Conservation (phyloP, 2,113 vertebrate genomes). For the Pleuronectes platessa region DNA sequence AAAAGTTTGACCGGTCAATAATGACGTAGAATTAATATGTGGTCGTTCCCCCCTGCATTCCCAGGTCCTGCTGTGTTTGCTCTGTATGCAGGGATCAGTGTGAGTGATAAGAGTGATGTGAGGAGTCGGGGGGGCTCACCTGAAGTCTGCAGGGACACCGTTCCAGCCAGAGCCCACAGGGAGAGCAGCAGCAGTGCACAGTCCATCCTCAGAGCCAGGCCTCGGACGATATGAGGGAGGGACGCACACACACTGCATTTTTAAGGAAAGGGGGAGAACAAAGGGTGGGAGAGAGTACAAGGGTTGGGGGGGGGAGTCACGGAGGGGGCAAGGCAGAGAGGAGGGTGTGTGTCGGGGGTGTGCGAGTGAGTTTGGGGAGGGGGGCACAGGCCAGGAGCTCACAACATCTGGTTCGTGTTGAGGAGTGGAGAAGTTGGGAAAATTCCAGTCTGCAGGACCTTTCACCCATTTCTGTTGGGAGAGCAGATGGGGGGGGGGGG, state of each 20-base stretch:
- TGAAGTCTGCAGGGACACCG: constrained; percentile 63
- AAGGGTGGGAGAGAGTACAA: constrained; percentile 33
- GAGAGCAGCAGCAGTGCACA: constrained; percentile 73
- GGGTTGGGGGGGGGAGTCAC: constrained; percentile 24
- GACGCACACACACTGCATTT: constrained; percentile 55
- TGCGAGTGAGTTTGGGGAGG: not conserved
- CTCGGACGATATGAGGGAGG: constrained; percentile 70
- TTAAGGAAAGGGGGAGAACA: constrained; percentile 46
- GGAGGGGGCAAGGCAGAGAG: constrained; percentile 20
- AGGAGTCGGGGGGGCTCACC: constrained; percentile 64
- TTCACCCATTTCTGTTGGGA: constrained; percentile 82
- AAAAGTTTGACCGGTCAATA: constrained; percentile 1
- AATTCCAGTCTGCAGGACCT: constrained; percentile 79
- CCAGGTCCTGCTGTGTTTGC: not conserved
- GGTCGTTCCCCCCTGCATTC: not conserved
- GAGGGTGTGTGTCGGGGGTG: constrained; percentile 17
- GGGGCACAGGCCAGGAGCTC: constrained; percentile 62
- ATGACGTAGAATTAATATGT: not conserved
- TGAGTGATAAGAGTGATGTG: constrained; percentile 16
- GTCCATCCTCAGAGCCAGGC: constrained; percentile 74
- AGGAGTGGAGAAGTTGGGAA: constrained; percentile 66
- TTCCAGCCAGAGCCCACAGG: constrained; percentile 73
- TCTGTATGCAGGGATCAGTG: not conserved
- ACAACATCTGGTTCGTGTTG: constrained; percentile 81
- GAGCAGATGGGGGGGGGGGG: constrained; percentile 46